These are phyloP conservation scores for Plectus sambesii DNA, from an alignment of 1,140 invertebrate genomes.

Conservation along the genomic window DNA sequence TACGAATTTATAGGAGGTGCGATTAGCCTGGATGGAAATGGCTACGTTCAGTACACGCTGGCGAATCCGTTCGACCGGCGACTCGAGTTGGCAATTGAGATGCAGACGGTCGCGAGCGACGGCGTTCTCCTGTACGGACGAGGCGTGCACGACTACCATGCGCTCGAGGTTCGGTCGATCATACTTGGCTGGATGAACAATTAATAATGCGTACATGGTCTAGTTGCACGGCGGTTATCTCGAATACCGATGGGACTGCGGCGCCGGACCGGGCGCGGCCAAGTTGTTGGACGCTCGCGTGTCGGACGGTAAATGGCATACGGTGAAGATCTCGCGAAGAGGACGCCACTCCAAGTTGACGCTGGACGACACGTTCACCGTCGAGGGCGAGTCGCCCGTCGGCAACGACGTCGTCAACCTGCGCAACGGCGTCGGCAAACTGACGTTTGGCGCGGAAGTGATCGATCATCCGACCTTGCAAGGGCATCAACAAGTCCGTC, in stretches of 20 bases:
- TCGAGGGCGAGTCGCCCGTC: conserved; percentile 67
- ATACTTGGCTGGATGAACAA: conserved; percentile 1
- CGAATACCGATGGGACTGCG: conserved; percentile 77
- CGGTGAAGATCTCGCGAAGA: conserved; percentile 65
- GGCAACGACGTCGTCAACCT: conserved; percentile 71
- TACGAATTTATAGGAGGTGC: conserved; percentile 58
- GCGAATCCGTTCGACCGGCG: conserved; percentile 62
- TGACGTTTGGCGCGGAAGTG: conserved; percentile 65
- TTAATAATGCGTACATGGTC: not conserved
- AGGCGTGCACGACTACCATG: conserved; percentile 74
- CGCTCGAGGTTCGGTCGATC: conserved; percentile 59
- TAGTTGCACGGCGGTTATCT: conserved; percentile 55
- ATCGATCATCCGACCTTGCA: conserved; percentile 45
- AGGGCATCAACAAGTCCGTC: conserved; percentile 52
- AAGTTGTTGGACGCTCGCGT: conserved; percentile 61
- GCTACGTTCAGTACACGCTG: conserved; percentile 68
- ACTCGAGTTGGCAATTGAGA: conserved; percentile 63
- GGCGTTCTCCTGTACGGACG: conserved; percentile 75
- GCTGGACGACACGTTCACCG: conserved; percentile 64
- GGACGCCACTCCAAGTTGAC: conserved; percentile 59
- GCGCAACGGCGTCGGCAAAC: conserved; percentile 66
- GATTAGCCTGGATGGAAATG: conserved; percentile 69
- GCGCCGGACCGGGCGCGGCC: conserved; percentile 74
- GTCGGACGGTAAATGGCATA: conserved; percentile 80
- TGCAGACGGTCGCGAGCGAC: conserved; percentile 68